Base-by-base conservation (phyloP, 2,888 invertebrate species). In the Eristalis arbustorum region DNA sequence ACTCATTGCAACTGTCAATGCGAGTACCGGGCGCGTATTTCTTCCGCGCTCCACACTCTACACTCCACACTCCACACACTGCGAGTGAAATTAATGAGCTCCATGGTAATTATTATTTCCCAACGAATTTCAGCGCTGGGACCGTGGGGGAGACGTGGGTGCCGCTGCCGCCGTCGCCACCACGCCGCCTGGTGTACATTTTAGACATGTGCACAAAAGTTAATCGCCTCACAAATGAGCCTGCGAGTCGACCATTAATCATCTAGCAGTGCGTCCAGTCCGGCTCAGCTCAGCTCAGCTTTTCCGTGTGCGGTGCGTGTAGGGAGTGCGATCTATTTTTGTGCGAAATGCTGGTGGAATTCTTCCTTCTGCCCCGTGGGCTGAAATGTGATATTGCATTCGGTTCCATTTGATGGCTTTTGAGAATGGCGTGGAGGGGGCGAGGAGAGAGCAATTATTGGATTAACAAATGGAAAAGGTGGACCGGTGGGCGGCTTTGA, bases 191-290 rank as follows among this genome's bases (percentile, higher is more conserved):
- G 74, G 78, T 72, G 78, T 83, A 87, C 75, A 78, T 87, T n/a
- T n/a, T 87, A 87, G 87, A 87, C 87, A 87, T 87, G 83, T 87
- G 87, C 83, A 87, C 83, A 87, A 87, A 87, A 87, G 87, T 87
- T 87, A 87, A 87, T 87, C 87, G 87, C 87, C 75, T 83, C 87
- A 87, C 87, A 87, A 87, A 87, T 87, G 87, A 79, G 83, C 83
- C 87, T 76, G 71, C 63, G 83, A 87, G 83, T 75, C 83, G 87
- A 79, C 22, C 78, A 87, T 87, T 87, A 87, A 87, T 87, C 87
- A 87, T 87, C 71, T 34, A 3, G 13, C 3, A 57, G 63, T 11
- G 59, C 59, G 49, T 49, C 49, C 49, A 49, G 49, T n/a, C n/a
- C n/a, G n/a, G n/a, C n/a, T n/a, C n/a, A n/a, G n/a, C n/a, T n/a